Percentiles rank a stretch among this genome's conserved stretches.
Conservation (phyloP, 2,888 invertebrate genomes). For the Autographa pulchrina region DNA sequence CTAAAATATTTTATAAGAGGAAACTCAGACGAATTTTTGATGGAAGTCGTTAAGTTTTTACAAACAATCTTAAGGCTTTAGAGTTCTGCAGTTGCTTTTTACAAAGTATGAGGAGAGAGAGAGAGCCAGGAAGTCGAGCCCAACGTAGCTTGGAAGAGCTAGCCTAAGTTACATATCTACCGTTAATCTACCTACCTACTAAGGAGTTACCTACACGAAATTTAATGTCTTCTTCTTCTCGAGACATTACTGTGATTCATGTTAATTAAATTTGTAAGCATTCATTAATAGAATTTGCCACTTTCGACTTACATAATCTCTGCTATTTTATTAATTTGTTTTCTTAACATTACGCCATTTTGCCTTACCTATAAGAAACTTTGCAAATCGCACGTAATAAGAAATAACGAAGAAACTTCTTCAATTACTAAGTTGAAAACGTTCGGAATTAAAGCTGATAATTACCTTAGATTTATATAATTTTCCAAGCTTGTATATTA, state of each 20-base stretch:
- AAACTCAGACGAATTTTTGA: neutral
- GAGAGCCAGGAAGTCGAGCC: too few species aligned
- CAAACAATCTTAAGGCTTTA: neutral
- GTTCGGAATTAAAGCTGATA: slow-evolving; percentile 15
- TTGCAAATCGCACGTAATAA: slow-evolving; percentile 9
- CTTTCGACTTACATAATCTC: too few species aligned
- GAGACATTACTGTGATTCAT: too few species aligned
- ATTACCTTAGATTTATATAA: slow-evolving; percentile 20
- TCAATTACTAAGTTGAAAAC: neutral
- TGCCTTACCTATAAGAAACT: neutral
- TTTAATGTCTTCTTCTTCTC: too few species aligned
- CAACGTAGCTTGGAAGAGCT: too few species aligned
- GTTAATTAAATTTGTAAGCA: too few species aligned
- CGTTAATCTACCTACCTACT: too few species aligned
- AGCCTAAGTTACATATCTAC: too few species aligned
- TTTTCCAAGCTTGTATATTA: slow-evolving; percentile 13
- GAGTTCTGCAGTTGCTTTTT: too few species aligned
- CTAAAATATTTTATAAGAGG: neutral
- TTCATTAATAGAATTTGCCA: too few species aligned
- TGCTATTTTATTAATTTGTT: neutral
- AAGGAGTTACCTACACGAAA: too few species aligned
- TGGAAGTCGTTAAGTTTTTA: neutral
- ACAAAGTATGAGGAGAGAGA: too few species aligned
- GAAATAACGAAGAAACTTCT: neutral
- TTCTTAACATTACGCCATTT: neutral